Evolutionary conservation across 1,140 invertebrate genomes (phyloP), one percentile per base, ranked within the genome.

Genomic region (Phthorimaea operculella): DNA sequence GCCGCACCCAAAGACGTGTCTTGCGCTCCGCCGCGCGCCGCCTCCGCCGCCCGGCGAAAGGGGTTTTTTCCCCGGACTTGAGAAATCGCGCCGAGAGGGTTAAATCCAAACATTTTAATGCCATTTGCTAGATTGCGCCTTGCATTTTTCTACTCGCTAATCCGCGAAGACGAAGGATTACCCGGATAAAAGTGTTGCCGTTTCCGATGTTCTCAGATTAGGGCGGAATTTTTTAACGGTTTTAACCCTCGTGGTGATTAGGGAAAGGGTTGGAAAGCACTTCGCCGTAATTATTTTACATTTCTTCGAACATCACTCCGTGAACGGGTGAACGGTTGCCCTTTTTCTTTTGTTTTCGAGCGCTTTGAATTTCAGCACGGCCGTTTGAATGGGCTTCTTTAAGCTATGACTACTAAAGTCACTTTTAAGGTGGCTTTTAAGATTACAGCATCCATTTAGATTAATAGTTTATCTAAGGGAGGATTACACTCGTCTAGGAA

Each of bases 91-190:
- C 59, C 59, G 76, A 81, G 74, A 83, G 82, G 79, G 79, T 82
- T 80, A 72, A 76, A 66, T 64, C 74, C 70, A 80, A 82, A 83
- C 82, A 83, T 85, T 83, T 83, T 83, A 85, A 85, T 85, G 74
- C 82, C 77, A 85, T 83, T 85, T 85, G 74, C 74, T 82, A 85
- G 80, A 85, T 85, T 85, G 76, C 74, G 70, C 74, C 79, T 81
- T 85, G 82, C 79, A 82, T 85, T 85, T 83, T 85, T 85, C 75
- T 72, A 61, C 56, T 67, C 66, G 62, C 51, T 57, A 72, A 70
- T 70, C 66, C 70, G 82, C 66, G 83, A 85, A 83, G 83, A 80
- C 79, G 80, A 76, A 60, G 74, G 76, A 83, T 82, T 82, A 82
- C 69, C 51, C 52, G 77, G 79, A 80, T 80, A 79, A 80, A 84